A percentile compares a stretch with the other conserved stretches of the same genome.
phyloP scores from a whole-genome alignment of 1,140 invertebrate species.

The Tribolium madens region DNA sequence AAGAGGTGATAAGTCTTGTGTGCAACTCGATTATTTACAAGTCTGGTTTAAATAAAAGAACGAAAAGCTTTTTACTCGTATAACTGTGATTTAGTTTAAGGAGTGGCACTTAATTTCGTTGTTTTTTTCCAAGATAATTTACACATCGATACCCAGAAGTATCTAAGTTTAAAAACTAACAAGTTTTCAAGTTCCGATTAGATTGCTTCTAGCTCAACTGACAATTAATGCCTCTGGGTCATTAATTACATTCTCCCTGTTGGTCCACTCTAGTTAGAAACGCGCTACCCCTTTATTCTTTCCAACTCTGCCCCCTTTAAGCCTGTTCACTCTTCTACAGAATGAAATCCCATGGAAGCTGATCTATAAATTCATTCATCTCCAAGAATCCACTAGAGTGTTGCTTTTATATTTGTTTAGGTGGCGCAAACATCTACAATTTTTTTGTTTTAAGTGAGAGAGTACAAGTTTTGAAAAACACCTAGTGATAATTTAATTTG shows the following conservation, averaged over 20 bases:
- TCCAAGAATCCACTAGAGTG: conserved; percentile 39
- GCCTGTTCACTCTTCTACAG: conserved; percentile 24
- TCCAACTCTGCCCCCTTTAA: conserved; percentile 21
- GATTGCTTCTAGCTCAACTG: conserved; percentile 49
- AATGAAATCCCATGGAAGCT: conserved; percentile 40
- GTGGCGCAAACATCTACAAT: not conserved
- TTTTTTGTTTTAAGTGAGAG: not conserved
- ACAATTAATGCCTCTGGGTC: conserved; percentile 45
- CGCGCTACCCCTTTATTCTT: conserved; percentile 24
- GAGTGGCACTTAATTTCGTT: not conserved
- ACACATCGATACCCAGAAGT: conserved; percentile 16
- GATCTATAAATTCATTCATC: conserved; percentile 47
- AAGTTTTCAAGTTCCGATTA: conserved; percentile 43
- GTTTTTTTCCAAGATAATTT: conserved; percentile 32
- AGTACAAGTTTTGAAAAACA: not conserved
- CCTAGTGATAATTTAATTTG: conserved; percentile 14
- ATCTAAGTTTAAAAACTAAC: conserved; percentile 44
- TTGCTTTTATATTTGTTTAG: conserved; percentile 30
- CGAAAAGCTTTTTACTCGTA: not conserved
- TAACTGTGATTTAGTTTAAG: not conserved
- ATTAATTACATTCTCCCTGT: conserved; percentile 49
- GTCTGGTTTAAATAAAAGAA: not conserved
- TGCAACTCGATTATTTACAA: conserved; percentile 1
- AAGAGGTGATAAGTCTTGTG: conserved; percentile 9
- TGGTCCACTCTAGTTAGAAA: conserved; percentile 44